These are phyloP conservation scores for Lasioglossum figueresi DNA, from an alignment of 2,888 invertebrate species.

Conservation along the genomic window DNA sequence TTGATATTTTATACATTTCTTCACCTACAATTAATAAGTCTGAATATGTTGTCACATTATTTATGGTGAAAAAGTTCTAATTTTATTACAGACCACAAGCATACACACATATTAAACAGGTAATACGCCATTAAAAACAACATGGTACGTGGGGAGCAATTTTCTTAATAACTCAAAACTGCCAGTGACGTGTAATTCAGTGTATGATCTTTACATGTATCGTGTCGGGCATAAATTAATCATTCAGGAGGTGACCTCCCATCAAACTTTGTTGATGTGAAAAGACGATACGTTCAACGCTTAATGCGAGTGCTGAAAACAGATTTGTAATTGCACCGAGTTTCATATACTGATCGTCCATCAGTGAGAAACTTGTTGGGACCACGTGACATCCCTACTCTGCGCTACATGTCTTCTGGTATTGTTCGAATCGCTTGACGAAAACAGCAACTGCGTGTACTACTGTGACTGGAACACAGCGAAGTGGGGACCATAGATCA, in stretches of 20 bases:
- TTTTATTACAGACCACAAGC: neutral
- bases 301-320: neutral
- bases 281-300: neutral
- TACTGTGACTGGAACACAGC: too few species aligned
- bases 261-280: neutral
- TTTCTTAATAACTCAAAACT: neutral
- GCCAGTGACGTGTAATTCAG: neutral
- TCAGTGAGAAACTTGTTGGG: too few species aligned
- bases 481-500: too few species aligned
- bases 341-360: neutral
- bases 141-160: neutral
- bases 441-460: too few species aligned
- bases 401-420: too few species aligned
- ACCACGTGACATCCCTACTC: too few species aligned
- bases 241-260: constrained; percentile 3
- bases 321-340: neutral
- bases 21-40: too few species aligned
- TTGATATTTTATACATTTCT: neutral
- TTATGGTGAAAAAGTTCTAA: neutral
- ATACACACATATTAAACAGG: neutral
- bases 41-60: neutral
- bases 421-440: too few species aligned
- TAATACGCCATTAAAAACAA: neutral
- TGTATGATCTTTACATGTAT: neutral
- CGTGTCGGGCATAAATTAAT: constrained; percentile 31